phyloP scores from a whole-genome alignment of 2,113 vertebrate species.

The Pungitius pungitius region DNA sequence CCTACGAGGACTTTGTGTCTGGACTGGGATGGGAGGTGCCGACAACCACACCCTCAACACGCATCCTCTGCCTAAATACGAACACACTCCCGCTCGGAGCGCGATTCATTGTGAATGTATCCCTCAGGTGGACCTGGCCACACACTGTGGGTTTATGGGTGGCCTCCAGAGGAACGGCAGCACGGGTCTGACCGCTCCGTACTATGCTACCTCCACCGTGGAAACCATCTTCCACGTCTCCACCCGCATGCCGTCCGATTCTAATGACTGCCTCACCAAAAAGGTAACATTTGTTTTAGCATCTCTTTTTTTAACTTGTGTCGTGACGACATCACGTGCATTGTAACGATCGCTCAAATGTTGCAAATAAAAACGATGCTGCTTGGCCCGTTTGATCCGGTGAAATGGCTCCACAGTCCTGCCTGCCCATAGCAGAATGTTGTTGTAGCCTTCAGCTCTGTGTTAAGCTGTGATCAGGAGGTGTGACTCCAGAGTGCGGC shows the following conservation, averaged over 20 bases:
- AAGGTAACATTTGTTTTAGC: conserved; percentile 82
- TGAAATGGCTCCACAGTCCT: conserved; percentile 72
- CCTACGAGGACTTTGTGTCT: conserved; percentile 96
- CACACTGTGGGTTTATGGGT: conserved; percentile 97
- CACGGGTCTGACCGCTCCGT: conserved; percentile 93
- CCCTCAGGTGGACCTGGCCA: conserved; percentile 90
- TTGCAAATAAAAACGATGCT: not conserved
- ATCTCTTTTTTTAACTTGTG: not conserved
- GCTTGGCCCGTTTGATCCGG: conserved; percentile 34
- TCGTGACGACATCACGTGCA: not conserved
- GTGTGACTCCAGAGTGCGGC: conserved; percentile 77
- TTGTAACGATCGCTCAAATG: not conserved
- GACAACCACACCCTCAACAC: not conserved
- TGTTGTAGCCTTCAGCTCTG: conserved; percentile 61
- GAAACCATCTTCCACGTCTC: conserved; percentile 98
- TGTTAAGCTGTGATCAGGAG: conserved; percentile 77
- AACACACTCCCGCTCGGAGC: not conserved
- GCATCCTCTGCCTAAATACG: not conserved
- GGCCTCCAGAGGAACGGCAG: conserved; percentile 97
- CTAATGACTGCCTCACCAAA: conserved; percentile 94
- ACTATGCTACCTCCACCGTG: conserved; percentile 96
- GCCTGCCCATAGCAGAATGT: conserved; percentile 53
- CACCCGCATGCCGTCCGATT: conserved; percentile 96
- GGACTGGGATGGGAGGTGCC: conserved; percentile 98
- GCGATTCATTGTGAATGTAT: conserved; percentile 2